A percentile compares a stretch with the other conserved stretches of the same genome.
These are phyloP conservation scores for Anoplius nigerrimus DNA, from an alignment of 2,888 invertebrate genomes.

Conservation along the genomic window DNA sequence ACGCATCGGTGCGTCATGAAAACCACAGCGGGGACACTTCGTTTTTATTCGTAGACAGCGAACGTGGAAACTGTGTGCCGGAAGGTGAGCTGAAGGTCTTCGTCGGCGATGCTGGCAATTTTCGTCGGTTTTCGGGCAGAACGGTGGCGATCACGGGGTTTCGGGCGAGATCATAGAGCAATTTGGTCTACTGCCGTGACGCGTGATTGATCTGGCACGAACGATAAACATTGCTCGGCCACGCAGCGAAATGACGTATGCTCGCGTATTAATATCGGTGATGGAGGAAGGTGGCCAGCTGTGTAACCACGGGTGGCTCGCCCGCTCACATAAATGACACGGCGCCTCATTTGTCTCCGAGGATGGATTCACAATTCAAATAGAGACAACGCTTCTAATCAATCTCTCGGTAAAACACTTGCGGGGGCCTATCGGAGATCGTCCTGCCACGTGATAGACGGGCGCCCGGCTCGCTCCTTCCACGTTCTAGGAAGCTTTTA, in stretches of 20 bases:
- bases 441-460: conserved; percentile 27
- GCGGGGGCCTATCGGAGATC: conserved; percentile 44
- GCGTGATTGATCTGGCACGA: conserved; percentile 66
- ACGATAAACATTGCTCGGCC: conserved; percentile 67
- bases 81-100: too few species aligned
- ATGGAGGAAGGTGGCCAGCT: conserved; percentile 68
- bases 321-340: conserved; percentile 65
- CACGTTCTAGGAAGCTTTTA: background rate
- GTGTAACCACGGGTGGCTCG: conserved; percentile 64
- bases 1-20: too few species aligned
- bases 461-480: conserved; percentile 20
- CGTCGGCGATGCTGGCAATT: too few species aligned
- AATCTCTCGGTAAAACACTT: conserved; percentile 61
- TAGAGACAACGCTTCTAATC: conserved; percentile 64
- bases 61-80: too few species aligned
- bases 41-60: too few species aligned
- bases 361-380: conserved; percentile 68
- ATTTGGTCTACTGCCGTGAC: conserved; percentile 47
- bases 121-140: too few species aligned
- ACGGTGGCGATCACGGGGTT: too few species aligned
- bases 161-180: conserved; percentile 46
- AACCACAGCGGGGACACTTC: too few species aligned
- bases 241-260: conserved; percentile 66
- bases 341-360: conserved; percentile 71
- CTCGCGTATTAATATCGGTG: conserved; percentile 67